These are phyloP conservation scores for Anthopleura sola DNA, from an alignment of 64 coral and sea anemone species.

Conservation along the genomic window DNA sequence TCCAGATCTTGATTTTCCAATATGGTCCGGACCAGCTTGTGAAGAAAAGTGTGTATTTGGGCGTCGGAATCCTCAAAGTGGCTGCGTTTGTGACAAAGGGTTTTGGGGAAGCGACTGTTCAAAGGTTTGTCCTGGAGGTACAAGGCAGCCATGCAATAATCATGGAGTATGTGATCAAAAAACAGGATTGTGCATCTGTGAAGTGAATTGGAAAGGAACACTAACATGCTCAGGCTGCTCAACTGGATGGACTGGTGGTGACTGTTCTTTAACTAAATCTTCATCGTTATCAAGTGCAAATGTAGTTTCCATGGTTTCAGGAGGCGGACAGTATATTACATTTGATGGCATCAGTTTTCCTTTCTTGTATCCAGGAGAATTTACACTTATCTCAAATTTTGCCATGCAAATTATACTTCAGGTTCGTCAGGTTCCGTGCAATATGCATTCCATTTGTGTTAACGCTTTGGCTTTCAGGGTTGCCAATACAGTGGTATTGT, in stretches of 20 bases:
- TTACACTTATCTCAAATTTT: constrained; percentile 43
- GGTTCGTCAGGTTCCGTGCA: constrained; percentile 83
- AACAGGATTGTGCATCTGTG: constrained; percentile 65
- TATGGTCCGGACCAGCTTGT: constrained; percentile 78
- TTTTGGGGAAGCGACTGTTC: constrained; percentile 92
- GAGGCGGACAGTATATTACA: constrained; percentile 65
- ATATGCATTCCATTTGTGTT: constrained; percentile 71
- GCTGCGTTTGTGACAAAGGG: constrained; percentile 65
- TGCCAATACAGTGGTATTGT: constrained; percentile 36
- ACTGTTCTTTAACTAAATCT: constrained; percentile 69
- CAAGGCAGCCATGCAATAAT: constrained; percentile 63
- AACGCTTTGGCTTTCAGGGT: constrained; percentile 66
- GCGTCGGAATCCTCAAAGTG: constrained; percentile 2
- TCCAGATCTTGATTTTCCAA: constrained; percentile 66
- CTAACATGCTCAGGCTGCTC: constrained; percentile 57
- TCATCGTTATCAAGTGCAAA: background rate
- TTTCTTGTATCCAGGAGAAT: constrained; percentile 57
- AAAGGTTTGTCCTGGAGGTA: constrained; percentile 68
- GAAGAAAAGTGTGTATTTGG: constrained; percentile 65
- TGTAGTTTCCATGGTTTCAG: constrained; percentile 50
- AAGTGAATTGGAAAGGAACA: constrained; percentile 77
- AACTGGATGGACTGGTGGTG: constrained; percentile 58
- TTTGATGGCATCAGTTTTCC: constrained; percentile 86
- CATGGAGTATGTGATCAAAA: constrained; percentile 59
- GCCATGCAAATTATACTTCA: constrained; percentile 52